A percentile compares a stretch with the other conserved stretches of the same genome.
phyloP scores from a whole-genome alignment of 92 coral and sea anemone species.

The Epizoanthus illoricatus region DNA sequence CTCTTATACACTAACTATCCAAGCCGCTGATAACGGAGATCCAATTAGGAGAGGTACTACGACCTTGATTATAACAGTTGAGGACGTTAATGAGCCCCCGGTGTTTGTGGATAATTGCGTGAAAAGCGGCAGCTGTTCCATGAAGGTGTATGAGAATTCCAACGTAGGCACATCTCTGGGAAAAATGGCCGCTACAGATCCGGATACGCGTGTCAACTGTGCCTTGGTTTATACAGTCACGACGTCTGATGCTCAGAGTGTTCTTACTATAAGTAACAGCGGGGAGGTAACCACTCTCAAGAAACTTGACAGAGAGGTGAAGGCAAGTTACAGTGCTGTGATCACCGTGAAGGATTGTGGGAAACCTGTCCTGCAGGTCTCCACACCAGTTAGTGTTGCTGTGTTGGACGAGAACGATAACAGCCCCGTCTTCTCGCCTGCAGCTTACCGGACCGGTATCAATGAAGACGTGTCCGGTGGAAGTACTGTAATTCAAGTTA shows the following conservation, averaged over 20 bases:
- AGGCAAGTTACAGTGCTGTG: conserved; percentile 57
- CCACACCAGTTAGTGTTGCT: conserved; percentile 58
- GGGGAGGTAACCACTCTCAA: conserved; percentile 54
- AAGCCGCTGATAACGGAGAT: conserved; percentile 68
- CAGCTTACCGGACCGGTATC: conserved; percentile 53
- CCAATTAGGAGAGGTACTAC: conserved; percentile 46
- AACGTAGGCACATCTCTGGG: conserved; percentile 28
- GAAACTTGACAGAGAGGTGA: conserved; percentile 74
- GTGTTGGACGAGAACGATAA: conserved; percentile 81
- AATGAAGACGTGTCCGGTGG: conserved; percentile 60
- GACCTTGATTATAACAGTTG: conserved; percentile 46
- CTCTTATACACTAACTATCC: conserved; percentile 57
- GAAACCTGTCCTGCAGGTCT: conserved; percentile 59
- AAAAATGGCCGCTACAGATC: conserved; percentile 59
- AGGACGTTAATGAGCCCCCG: conserved; percentile 78
- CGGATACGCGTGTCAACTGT: conserved; percentile 57
- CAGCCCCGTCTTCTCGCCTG: conserved; percentile 62
- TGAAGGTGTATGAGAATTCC: conserved; percentile 58
- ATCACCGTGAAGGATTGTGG: conserved; percentile 81
- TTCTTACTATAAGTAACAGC: conserved; percentile 51
- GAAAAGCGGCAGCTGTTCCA: conserved; percentile 44
- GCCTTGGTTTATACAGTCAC: conserved; percentile 49
- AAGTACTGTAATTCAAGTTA: conserved; percentile 63
- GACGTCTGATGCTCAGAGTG: conserved; percentile 58
- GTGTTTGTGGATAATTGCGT: conserved; percentile 54